Conservation (phyloP, 2,888 invertebrate genomes). For the Phalangium opilio region DNA sequence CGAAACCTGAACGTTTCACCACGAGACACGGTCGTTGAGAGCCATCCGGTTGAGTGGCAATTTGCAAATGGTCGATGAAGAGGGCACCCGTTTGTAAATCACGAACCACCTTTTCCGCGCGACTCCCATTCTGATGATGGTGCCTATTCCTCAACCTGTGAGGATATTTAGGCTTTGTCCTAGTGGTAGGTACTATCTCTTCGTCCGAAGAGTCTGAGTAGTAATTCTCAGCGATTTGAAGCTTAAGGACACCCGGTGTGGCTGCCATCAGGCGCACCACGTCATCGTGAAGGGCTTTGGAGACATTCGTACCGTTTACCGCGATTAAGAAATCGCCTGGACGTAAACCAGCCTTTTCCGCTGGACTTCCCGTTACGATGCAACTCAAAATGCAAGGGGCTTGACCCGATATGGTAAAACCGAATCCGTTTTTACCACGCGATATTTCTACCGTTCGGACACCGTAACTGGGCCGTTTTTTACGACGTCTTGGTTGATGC, state of each 20-base stretch:
- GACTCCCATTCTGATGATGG: conserved; percentile 26
- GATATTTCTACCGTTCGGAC: conserved; percentile 69
- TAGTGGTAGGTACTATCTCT: conserved; percentile 26
- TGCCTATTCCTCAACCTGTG: conserved; percentile 25
- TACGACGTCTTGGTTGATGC: conserved; percentile 40
- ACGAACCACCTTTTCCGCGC: conserved; percentile 38
- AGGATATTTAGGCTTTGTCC: conserved; percentile 30
- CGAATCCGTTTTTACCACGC: conserved; percentile 76
- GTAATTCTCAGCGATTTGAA: conserved; percentile 74
- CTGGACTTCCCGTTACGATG: conserved; percentile 76
- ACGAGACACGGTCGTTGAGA: conserved; percentile 6
- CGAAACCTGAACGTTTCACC: conserved; percentile 4
- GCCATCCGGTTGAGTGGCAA: conserved; percentile 5
- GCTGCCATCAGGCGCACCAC: conserved; percentile 80
- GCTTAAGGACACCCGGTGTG: conserved; percentile 61
- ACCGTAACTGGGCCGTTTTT: conserved; percentile 54
- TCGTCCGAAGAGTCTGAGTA: conserved; percentile 74
- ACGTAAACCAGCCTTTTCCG: conserved; percentile 72
- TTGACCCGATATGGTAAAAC: conserved; percentile 95
- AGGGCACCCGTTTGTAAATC: conserved; percentile 39
- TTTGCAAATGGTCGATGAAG: conserved; percentile 26
- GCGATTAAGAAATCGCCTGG: conserved; percentile 84
- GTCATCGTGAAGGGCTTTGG: conserved; percentile 80
- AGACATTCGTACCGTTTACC: conserved; percentile 79
- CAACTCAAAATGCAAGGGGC: conserved; percentile 88